Percentiles rank a stretch among this genome's conserved stretches.
These are phyloP conservation scores for Carettochelys insculpta DNA, from an alignment of 2,113 vertebrate genomes.

Conservation along the genomic window DNA sequence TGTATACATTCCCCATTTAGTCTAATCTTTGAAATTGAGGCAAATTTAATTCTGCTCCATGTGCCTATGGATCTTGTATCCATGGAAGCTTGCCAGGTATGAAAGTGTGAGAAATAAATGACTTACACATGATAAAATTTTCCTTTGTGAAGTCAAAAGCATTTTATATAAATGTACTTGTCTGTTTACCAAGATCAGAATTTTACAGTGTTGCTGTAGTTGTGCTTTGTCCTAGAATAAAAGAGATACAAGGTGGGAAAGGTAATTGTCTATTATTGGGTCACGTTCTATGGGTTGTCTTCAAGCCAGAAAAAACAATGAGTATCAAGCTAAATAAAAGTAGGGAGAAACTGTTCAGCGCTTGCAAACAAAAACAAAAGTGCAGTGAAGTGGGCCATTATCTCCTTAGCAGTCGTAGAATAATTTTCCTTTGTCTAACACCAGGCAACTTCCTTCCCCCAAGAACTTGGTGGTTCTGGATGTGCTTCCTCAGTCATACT, in stretches of 20 bases:
- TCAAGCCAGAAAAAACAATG: not conserved
- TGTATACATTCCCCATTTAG: not conserved
- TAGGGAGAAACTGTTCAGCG: not conserved
- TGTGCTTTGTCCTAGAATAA: not conserved
- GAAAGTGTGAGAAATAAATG: not conserved
- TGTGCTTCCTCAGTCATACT: not conserved
- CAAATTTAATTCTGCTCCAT: not conserved
- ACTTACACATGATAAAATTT: not conserved
- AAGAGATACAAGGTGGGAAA: not conserved
- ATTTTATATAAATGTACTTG: not conserved
- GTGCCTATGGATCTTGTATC: not conserved
- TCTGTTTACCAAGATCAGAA: not conserved
- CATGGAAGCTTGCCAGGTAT: not conserved
- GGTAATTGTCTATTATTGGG: not conserved
- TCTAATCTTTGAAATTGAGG: not conserved
- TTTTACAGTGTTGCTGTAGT: too few species aligned
- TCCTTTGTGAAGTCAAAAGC: not conserved
- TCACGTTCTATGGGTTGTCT: not conserved
- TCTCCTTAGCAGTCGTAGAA: not conserved
- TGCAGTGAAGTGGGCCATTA: not conserved
- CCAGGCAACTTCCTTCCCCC: not conserved
- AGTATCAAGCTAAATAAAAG: not conserved
- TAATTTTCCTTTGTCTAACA: not conserved
- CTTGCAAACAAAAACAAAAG: too few species aligned
- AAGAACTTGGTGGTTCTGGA: not conserved